A percentile compares a stretch with the other conserved stretches of the same genome.
phyloP scores from a whole-genome alignment of 2,888 invertebrate genomes.

The Trachelus iudaicus region DNA sequence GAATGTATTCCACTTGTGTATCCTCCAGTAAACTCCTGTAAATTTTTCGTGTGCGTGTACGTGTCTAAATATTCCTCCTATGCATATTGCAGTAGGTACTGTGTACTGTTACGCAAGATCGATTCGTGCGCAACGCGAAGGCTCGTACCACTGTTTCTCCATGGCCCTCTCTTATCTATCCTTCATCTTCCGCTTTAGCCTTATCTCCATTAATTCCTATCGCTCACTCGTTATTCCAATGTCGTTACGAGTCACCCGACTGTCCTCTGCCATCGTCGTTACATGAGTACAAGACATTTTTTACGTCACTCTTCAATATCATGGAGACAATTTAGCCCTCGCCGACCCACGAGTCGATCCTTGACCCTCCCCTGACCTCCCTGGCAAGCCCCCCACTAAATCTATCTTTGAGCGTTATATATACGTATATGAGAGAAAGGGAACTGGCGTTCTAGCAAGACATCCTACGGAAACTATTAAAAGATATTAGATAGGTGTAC shows the following conservation, averaged over 20 bases:
- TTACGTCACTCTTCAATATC: neutral
- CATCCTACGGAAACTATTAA: neutral
- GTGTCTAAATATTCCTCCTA: slow-evolving; percentile 49
- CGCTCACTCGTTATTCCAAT: neutral
- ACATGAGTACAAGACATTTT: neutral
- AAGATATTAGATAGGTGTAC: slow-evolving; percentile 43
- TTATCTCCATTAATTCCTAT: neutral
- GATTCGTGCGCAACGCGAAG: neutral
- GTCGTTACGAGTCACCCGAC: neutral
- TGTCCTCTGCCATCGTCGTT: neutral
- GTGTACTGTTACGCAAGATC: slow-evolving; percentile 11
- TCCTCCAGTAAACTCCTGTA: slow-evolving; percentile 24
- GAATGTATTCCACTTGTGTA: slow-evolving; percentile 38
- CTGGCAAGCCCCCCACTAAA: neutral
- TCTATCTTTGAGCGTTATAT: neutral
- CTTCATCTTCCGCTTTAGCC: neutral
- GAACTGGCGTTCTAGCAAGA: neutral
- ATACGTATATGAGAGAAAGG: neutral
- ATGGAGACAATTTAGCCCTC: neutral
- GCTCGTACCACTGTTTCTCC: neutral
- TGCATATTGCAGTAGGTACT: slow-evolving; percentile 15
- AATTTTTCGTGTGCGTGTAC: slow-evolving; percentile 53
- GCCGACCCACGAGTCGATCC: neutral
- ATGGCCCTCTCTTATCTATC: neutral
- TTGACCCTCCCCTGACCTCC: neutral